Conservation (phyloP, 2,113 vertebrate species). For the Caloenas nicobarica region DNA sequence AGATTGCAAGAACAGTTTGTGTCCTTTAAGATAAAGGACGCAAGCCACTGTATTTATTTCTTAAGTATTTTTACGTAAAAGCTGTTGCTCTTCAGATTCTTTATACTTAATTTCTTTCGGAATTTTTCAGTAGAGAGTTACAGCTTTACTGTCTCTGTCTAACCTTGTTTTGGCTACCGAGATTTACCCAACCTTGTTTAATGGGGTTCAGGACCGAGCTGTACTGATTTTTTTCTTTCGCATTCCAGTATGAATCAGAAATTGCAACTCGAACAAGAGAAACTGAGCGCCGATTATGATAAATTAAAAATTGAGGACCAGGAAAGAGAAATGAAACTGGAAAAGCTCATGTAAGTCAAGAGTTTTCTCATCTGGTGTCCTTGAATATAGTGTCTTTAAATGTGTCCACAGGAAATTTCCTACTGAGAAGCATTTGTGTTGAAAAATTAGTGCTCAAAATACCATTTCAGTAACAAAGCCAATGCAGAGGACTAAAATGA, state of each 20-base stretch:
- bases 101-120: background rate
- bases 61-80: background rate
- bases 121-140: background rate
- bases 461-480: background rate
- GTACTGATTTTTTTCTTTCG: background rate
- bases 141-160: background rate
- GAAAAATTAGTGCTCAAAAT: background rate
- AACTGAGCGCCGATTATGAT: conserved; percentile 88
- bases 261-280: conserved; percentile 89
- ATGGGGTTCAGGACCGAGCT: background rate
- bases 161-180: background rate
- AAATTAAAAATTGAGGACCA: conserved; percentile 88
- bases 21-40: background rate
- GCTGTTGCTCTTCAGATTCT: background rate
- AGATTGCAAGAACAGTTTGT: background rate
- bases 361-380: background rate
- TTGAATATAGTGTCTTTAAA: background rate
- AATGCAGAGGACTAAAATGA: background rate
- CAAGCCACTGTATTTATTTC: background rate
- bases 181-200: background rate
- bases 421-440: background rate
- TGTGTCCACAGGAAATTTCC: background rate
- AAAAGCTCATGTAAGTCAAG: conserved; percentile 83
- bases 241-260: conserved; percentile 85
- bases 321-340: conserved; percentile 86